These are phyloP conservation scores for Diploptera punctata DNA, from an alignment of 2,888 invertebrate genomes.

Conservation along the genomic window DNA sequence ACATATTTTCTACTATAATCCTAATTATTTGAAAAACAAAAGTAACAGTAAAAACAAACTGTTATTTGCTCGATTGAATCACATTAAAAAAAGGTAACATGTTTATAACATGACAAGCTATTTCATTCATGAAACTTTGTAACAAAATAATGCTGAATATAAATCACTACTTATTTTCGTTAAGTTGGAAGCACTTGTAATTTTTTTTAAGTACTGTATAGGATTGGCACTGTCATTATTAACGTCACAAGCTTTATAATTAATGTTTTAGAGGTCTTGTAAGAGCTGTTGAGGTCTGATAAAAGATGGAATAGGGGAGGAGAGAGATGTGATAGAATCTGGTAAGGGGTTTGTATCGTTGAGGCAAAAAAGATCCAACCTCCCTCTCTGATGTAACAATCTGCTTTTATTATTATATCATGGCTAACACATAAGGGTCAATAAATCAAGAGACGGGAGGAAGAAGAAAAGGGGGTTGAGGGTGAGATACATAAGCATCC, in stretches of 20 bases:
- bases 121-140: too few relatives aligned
- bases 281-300: background rate
- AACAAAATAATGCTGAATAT: too few relatives aligned
- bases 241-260: constrained; percentile 24
- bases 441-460: constrained; percentile 18
- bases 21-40: too few relatives aligned
- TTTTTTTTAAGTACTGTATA: too few relatives aligned
- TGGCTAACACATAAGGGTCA: constrained; percentile 12
- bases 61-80: too few relatives aligned
- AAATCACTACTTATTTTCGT: too few relatives aligned
- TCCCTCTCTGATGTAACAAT: constrained; percentile 9
- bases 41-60: too few relatives aligned
- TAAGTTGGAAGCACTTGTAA: too few relatives aligned
- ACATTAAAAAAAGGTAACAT: too few relatives aligned
- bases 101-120: too few relatives aligned
- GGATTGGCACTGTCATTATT: background rate
- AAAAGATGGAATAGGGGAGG: background rate
- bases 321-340: background rate
- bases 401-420: constrained; percentile 21
- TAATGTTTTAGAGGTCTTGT: constrained; percentile 13
- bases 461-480: background rate
- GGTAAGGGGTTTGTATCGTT: background rate
- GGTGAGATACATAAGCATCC: too few relatives aligned
- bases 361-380: background rate
- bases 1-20: too few relatives aligned